Evolutionary conservation across 2,797 vertebrate species (phyloP).

Genomic region (Pangasius macronema): DNA sequence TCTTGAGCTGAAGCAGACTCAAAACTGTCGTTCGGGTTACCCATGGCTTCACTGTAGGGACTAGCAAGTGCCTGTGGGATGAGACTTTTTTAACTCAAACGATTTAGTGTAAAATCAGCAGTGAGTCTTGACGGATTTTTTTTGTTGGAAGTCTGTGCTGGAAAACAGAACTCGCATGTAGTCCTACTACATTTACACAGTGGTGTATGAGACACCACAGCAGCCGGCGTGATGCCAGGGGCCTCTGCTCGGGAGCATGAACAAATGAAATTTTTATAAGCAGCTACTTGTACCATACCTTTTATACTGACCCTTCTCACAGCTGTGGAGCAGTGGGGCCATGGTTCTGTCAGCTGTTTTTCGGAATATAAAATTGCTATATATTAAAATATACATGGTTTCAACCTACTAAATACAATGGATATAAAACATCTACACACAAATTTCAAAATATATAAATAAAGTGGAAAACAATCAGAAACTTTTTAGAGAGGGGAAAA

Average conservation of each 20-base stretch:
- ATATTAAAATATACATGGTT: not conserved
- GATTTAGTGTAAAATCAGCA: constrained; percentile 22
- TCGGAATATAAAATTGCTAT: not conserved
- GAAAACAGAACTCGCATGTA: constrained; percentile 21
- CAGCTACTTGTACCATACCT: not conserved
- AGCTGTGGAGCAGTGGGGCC: not conserved
- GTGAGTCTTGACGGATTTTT: not conserved
- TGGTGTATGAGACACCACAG: not conserved
- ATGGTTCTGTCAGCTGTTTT: not conserved
- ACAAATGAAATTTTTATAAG: not conserved
- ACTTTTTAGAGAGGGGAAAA: too few species aligned
- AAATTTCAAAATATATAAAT: too few species aligned
- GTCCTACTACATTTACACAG: not conserved
- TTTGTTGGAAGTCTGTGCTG: not conserved
- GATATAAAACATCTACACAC: too few species aligned
- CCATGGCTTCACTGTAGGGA: constrained; percentile 30
- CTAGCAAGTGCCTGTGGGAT: constrained; percentile 4
- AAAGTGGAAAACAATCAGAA: too few species aligned
- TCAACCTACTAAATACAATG: not conserved
- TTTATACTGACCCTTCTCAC: not conserved
- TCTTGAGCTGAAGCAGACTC: constrained; percentile 32
- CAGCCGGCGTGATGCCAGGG: not conserved
- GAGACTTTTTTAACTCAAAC: not conserved
- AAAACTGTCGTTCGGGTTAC: constrained; percentile 24
- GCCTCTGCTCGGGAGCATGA: not conserved